Base-by-base conservation (phyloP, 2,113 vertebrate genomes). In the Tragulus kanchil region DNA sequence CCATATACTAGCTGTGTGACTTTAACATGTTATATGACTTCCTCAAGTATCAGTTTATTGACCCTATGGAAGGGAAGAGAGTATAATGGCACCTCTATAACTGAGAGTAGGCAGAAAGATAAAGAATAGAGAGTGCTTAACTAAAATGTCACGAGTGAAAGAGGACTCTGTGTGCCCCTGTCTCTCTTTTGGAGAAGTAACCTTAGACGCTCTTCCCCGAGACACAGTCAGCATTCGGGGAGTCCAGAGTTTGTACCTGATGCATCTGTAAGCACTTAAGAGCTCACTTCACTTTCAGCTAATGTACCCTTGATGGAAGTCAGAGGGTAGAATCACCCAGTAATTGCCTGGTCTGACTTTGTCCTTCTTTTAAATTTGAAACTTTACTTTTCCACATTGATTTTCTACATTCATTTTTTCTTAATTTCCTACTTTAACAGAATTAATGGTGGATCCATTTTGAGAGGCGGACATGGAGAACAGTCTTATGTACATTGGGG, bases 301-400 rank as follows among this genome's bases (percentile, higher is more conserved):
- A 75, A 84, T 73, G 82, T n/a, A 25, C 75, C 56, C 79, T 93
- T 67, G 82, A 93, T 71, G 79, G 79, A 94, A 67, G 94, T 62
- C 94, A 96, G n/a, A 92, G 67, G 26, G 45, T 36, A 88, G 64
- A 94, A 19, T 8, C 10, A 62, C 82, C 50, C 12, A 54, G 36
- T 79, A 95, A 95, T 81, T 93, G 28, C 62, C 67, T 95, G 36
- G 31, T 81, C 67, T 87, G 58, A 94, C 25, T 54, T 67, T 96
- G 15, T 50, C 25, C 36, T 52, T 92, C 52, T 82, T 84, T n/a
- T 58, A 62, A 6, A 48, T 52, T 52, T 52, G 87, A 62, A 79
- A 78, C 14, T 85, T 59, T 48, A 6, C 31, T 84, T 69, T 65
- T 52, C 67, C 14, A 17, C 28, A 45, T 6, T 31, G 4, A 82